Evolutionary conservation across 2,113 vertebrate genomes (phyloP).

Genomic region (Heterocephalus glaber): DNA sequence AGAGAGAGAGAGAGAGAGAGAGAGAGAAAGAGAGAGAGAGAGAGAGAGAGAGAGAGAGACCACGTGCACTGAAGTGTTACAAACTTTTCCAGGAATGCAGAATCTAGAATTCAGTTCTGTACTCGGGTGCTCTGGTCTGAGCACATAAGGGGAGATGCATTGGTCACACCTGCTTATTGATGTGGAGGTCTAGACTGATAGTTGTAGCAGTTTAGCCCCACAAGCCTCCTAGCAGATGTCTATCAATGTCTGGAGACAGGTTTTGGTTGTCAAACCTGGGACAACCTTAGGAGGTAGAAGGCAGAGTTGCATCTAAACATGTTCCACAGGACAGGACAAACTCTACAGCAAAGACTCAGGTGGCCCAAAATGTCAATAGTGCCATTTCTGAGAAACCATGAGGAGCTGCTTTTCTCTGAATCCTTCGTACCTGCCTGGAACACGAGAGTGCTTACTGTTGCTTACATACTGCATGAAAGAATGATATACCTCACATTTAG

Average conservation of each 20-base stretch:
- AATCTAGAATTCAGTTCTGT: constrained; percentile 38
- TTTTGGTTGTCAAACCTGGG: constrained; percentile 6
- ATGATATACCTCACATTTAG: background rate
- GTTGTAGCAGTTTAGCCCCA: background rate
- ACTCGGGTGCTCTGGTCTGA: background rate
- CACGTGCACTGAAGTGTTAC: constrained; percentile 9
- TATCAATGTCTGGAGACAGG: background rate
- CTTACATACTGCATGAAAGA: background rate
- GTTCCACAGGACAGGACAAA: background rate
- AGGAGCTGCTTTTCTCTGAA: too few relatives aligned
- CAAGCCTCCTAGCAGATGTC: background rate
- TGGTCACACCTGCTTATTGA: background rate
- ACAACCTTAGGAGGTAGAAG: background rate
- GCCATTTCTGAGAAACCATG: background rate
- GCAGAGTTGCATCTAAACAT: background rate
- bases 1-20: too few relatives aligned
- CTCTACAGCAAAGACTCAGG: background rate
- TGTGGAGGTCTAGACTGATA: background rate
- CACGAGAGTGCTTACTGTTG: background rate
- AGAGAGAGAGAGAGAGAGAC: too few relatives aligned
- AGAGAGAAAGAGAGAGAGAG: too few relatives aligned
- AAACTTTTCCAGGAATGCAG: constrained; percentile 55
- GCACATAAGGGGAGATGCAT: background rate
- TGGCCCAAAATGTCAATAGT: background rate
- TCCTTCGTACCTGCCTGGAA: background rate